Percentiles rank a stretch among this genome's conserved stretches.
phyloP scores from a whole-genome alignment of 1,140 invertebrate genomes.

The Diuraphis noxia region DNA sequence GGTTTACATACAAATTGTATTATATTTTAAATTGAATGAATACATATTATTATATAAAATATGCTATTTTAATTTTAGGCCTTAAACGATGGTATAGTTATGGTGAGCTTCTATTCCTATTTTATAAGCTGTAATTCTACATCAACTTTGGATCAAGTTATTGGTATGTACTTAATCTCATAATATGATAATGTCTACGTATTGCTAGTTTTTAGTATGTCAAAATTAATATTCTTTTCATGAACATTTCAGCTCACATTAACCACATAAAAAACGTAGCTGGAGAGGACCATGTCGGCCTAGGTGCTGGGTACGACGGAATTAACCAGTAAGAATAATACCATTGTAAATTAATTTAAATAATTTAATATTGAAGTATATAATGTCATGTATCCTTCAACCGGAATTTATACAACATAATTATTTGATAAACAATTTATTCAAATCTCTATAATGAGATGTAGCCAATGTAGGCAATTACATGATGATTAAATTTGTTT shows the following conservation, averaged over 20 bases:
- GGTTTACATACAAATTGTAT: slow-evolving; percentile 59
- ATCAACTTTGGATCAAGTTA: slow-evolving; percentile 76
- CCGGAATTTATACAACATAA: neutral
- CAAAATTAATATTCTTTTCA: slow-evolving; percentile 50
- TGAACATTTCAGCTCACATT: slow-evolving; percentile 75
- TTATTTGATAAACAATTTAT: no score
- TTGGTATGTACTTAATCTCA: slow-evolving; percentile 64
- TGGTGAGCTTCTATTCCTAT: slow-evolving; percentile 86
- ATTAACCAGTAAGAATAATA: slow-evolving; percentile 73
- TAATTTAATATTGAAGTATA: neutral
- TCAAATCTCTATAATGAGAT: no score
- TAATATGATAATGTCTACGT: neutral
- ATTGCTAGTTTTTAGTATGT: neutral
- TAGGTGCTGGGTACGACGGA: slow-evolving; percentile 87
- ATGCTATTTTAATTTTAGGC: slow-evolving; percentile 64
- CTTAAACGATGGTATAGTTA: slow-evolving; percentile 81
- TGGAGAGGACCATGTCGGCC: slow-evolving; percentile 84
- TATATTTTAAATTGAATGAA: neutral
- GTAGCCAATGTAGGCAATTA: no score
- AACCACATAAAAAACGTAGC: slow-evolving; percentile 81
- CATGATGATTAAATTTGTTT: no score
- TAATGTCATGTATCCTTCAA: no score
- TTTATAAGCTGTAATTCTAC: slow-evolving; percentile 78
- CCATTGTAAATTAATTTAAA: neutral
- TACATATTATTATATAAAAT: neutral